Conservation (phyloP, 2,888 invertebrate species). For the Eudasyphora cyanicolor region DNA sequence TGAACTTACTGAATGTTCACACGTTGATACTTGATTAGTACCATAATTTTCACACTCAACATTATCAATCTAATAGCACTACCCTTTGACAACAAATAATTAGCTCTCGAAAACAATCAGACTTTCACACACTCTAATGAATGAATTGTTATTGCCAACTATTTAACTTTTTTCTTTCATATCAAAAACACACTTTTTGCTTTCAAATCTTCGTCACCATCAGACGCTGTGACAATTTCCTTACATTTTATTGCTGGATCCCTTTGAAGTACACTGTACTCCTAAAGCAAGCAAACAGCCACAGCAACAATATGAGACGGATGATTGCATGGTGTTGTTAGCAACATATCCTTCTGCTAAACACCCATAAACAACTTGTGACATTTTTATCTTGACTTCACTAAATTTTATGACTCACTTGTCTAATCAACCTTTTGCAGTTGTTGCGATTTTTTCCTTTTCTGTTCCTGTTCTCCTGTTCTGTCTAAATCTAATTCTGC, state of each 20-base stretch:
- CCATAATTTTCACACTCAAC: background rate
- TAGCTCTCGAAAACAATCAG: background rate
- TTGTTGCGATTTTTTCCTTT: conserved; percentile 3
- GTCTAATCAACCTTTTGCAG: conserved; percentile 62
- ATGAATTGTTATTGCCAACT: background rate
- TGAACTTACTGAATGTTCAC: too few species aligned
- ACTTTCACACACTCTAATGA: background rate
- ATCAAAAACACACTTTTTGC: background rate
- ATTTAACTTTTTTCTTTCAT: background rate
- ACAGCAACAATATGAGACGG: background rate
- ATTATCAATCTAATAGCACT: conserved; percentile 44
- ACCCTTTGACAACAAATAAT: conserved; percentile 5
- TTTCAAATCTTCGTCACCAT: background rate
- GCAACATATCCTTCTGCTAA: conserved; percentile 6
- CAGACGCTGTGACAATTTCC: background rate
- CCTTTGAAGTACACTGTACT: conserved; percentile 8
- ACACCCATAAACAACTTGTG: conserved; percentile 44
- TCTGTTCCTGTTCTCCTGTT: conserved; percentile 30
- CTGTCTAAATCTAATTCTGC: conserved; percentile 29
- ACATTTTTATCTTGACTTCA: conserved; percentile 52
- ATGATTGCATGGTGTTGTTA: background rate
- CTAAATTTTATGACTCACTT: conserved; percentile 61
- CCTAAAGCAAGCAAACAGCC: background rate
- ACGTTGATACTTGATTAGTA: too few species aligned
- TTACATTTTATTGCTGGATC: background rate